Base-by-base conservation (phyloP, 2,797 vertebrate genomes). In the Chiloscyllium punctatum region DNA sequence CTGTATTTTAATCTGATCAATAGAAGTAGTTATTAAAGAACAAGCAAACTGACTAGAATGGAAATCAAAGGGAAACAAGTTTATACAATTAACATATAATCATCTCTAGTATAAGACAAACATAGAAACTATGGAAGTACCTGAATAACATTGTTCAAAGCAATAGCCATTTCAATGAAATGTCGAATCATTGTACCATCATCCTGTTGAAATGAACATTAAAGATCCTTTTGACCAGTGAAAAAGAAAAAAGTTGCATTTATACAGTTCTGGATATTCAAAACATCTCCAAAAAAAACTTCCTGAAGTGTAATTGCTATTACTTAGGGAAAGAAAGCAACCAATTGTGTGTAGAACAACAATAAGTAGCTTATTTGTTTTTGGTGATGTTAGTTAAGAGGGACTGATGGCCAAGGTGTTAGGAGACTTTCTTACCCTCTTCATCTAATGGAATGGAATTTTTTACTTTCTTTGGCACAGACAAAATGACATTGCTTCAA, bases 61-160 rank as follows among this genome's bases (percentile, higher is more conserved):
- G 2, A 66, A 91, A 57, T 15, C 15, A n/a, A 68, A 68, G 66
- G 33, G 4, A 68, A 62, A 68, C 18, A 23, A 25, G 62, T 68
- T 92, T 68, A 92, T 33, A 25, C 37, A 68, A n/a, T 68, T 33
- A 92, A n/a, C 90, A 37, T 92, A 37, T 92, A 42, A 92, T 92
- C 33, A 92, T 92, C 62, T 92, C 21, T 9, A 9, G 68, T 13
- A 9, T 37, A 23, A 33, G 53, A 62, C 68, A 68, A 92, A 92
- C 68, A 42, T 42, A 21, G 16, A 37, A 42, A 84, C 37, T 4
- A 42, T 84, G 0, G 21, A 33, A 66, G 33, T 91, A 62, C 57
- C 57, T 62, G 57, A 62, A 62, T 62, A 62, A 62, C 57, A 62
- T 62, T 66, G 18, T 27, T 90, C 53, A 57, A 18, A 57, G 37